A percentile compares a stretch with the other conserved stretches of the same genome.
Evolutionary conservation across 2,888 invertebrate genomes (phyloP).

Genomic region (Coecobrya sp.): DNA sequence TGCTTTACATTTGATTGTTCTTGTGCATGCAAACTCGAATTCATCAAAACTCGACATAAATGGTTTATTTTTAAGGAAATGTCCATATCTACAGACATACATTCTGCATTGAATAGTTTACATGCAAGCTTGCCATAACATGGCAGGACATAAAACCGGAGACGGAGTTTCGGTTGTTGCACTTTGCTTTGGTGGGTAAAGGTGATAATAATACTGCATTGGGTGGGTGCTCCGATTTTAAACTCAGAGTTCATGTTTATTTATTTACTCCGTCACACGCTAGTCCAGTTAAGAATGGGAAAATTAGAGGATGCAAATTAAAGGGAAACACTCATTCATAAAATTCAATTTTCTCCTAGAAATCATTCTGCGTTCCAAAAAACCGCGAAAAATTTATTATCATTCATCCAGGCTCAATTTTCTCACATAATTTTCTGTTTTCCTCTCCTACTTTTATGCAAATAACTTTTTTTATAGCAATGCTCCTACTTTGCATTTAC

Average conservation of each 20-base stretch:
- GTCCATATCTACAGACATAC: neutral
- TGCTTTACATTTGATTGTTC: neutral
- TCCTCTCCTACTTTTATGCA: too few species aligned
- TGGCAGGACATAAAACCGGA: slow-evolving; percentile 64
- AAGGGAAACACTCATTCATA: slow-evolving; percentile 40
- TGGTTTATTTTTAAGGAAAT: neutral
- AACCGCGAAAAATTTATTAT: too few species aligned
- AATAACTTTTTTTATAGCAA: too few species aligned
- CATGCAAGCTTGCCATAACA: neutral
- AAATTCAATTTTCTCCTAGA: slow-evolving; percentile 6
- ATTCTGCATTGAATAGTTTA: neutral
- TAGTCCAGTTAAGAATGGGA: slow-evolving; percentile 1
- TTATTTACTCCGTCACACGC: slow-evolving; percentile 32
- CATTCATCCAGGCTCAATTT: too few species aligned
- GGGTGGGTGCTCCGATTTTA: neutral
- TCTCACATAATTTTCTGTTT: too few species aligned
- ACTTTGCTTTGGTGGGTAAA: slow-evolving; percentile 30
- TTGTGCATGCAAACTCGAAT: neutral
- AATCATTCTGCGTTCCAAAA: too few species aligned
- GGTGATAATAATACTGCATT: slow-evolving; percentile 52
- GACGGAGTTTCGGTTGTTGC: slow-evolving; percentile 70
- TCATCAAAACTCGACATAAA: neutral
- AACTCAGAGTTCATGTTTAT: slow-evolving; percentile 2
- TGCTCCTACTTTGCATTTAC: too few species aligned
- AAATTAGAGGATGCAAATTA: neutral